Conservation (phyloP, 2,797 vertebrate species). For the Iguana delicatissima region DNA sequence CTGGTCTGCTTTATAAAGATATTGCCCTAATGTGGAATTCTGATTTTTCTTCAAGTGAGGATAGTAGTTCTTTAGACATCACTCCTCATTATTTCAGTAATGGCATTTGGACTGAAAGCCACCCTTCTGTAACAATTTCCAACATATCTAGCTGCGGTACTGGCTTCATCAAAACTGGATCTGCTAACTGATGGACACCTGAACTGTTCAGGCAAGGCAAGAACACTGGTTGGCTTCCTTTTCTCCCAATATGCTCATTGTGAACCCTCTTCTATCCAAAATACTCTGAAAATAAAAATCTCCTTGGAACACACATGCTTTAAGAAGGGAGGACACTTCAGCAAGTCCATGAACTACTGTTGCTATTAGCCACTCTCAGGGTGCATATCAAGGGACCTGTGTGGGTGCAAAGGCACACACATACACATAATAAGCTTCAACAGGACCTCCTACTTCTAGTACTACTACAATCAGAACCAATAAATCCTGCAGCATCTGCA, state of each 20-base stretch:
- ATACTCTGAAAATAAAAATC: not conserved
- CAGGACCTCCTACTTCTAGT: not conserved
- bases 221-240: not conserved
- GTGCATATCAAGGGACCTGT: not conserved
- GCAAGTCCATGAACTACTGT: not conserved
- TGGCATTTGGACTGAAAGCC: not conserved
- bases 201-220: not conserved
- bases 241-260: too few species aligned
- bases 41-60: not conserved
- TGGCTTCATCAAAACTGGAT: not conserved
- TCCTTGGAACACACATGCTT: not conserved
- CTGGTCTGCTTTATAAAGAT: not conserved
- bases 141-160: not conserved
- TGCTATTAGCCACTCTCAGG: not conserved
- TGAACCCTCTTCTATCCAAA: not conserved
- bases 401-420: not conserved
- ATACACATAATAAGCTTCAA: not conserved
- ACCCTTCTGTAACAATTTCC: not conserved
- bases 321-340: not conserved
- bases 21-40: not conserved
- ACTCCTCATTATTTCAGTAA: not conserved
- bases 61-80: not conserved
- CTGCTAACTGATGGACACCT: not conserved
- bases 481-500: not conserved
- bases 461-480: not conserved